Base-by-base conservation (phyloP, 2,888 invertebrate genomes). In the Drosophila suboccidentalis region DNA sequence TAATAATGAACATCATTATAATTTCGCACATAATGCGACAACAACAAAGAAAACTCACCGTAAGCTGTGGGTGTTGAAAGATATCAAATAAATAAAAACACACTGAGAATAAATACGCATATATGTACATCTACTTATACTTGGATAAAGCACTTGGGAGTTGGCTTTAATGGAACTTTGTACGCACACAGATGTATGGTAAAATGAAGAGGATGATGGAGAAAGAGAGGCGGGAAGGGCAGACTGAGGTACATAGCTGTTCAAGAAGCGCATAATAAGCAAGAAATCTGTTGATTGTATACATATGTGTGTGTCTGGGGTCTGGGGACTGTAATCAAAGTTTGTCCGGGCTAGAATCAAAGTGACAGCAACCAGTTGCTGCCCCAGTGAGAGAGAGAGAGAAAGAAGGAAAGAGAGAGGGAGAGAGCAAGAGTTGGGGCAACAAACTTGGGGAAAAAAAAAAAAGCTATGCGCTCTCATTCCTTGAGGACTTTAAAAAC, bases 1-100 rank as follows among this genome's bases (percentile, higher is more conserved):
- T 78, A 82, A 71, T 82, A 85, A 81, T 85, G 71, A 75, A 71
- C 82, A 85, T 75, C 81, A 84, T 82, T 82, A 84, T 75, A 82
- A 78, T 85, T 78, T 84, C 50, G 72, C 74, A 77, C 80, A 81
- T 71, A 78, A 75, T 72, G 65, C 54, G 62, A 65, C 80, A 70
- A 58, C 51, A 61, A 15, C 46, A 50, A 19, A 8, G 3, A 19
- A 50, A 19, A 34, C 8, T 69, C 43, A 34, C 41, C 62, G 9
- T 61, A 49, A 64, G 49, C 66, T 32, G 72, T 19, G 64, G 54
- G 65, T 65, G 73, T 60, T 57, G 41, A 50, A 60, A 57, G 55
- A 74, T 65, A 61, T 58, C 59, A 41, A 57, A 59, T 46, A 70
- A 53, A 41, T 54, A 70, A 53, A 41, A 50, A 50, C 19, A 59